Conservation (phyloP, 2,113 vertebrate species). For the Ariopsis seemanni region DNA sequence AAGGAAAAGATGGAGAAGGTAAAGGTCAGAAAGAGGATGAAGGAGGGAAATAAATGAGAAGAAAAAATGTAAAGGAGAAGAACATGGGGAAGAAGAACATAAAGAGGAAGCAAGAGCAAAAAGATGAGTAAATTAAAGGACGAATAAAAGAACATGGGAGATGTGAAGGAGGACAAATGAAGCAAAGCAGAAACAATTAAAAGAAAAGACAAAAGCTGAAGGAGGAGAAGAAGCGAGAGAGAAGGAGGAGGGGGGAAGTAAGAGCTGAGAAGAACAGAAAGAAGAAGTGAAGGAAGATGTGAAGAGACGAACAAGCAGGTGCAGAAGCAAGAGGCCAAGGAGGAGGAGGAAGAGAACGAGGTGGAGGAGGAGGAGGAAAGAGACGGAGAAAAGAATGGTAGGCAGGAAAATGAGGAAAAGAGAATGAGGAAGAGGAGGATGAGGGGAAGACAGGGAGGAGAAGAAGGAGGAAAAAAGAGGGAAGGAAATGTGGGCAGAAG, state of each 20-base stretch:
- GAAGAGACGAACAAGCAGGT: neutral
- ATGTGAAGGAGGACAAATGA: neutral
- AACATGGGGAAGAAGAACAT: neutral
- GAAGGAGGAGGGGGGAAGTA: neutral
- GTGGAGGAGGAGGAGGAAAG: too few relatives aligned
- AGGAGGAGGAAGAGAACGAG: too few relatives aligned
- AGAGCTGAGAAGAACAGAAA: neutral
- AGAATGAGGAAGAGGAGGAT: neutral
- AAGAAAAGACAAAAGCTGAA: neutral
- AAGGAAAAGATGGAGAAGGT: neutral
- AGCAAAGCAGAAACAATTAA: neutral
- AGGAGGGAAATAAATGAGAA: neutral
- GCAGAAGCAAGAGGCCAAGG: neutral
- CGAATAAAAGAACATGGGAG: neutral
- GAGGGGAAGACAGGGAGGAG: neutral
- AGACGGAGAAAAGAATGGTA: too few relatives aligned
- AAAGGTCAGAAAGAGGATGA: neutral
- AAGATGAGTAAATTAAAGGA: neutral
- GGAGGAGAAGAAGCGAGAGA: neutral
- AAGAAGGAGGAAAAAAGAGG: neutral
- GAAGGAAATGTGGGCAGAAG: neutral
- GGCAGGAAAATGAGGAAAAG: neutral
- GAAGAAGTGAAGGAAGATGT: neutral
- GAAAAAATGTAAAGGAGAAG: neutral
- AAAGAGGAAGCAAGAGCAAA: too few relatives aligned